Base-by-base conservation (phyloP, 2,113 vertebrate genomes). In the Lophura nycthemera region DNA sequence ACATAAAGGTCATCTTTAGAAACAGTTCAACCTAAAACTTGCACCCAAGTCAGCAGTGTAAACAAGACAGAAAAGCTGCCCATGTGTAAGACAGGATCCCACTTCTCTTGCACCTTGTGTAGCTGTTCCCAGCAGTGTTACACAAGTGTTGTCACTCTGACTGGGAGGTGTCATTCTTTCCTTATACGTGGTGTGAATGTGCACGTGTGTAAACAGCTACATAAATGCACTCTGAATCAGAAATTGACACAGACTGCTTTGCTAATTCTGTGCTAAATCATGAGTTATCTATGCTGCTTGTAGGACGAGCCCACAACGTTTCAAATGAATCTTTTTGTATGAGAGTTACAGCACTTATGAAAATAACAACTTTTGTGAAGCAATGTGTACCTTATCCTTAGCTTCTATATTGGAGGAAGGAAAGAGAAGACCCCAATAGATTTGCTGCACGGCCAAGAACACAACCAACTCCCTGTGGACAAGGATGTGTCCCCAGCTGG, bases 401-500 rank as follows among this genome's bases (percentile, higher is more conserved):
- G 30, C 70, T 89, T 89, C 47, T 34, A 15, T 64, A 57, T 83
- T 43, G 13, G 13, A 71, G 52, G 67, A 78, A 34, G 22, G 52
- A 72, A 82, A 38, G 22, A 69, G 27, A 74, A 92, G 3, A 11
- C 13, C 50, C 57, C 7, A 42, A 10, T 22, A 77, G 48, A 15
- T 36, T 29, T 21, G 12, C 36, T 52, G 8, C 5, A 1, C 20
- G 16, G 7, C 13, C 34, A 47, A 81, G 16, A 36, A 70, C 72
- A 52, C 32, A 74, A 13, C 24, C 8, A 27, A 10, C 16, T 34
- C n/a, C 15, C n/a, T 1, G 0, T n/a, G 30, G n/a, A n/a, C 32
- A 17, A 0, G 0, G 64, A 29, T 42, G 12, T 56, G 6, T 11
- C 19, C 21, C 13, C 18, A 12, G 6, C 5, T 63, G 2, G 3